phyloP scores from a whole-genome alignment of 2,113 vertebrate genomes.

The Zosterops hypoxanthus region DNA sequence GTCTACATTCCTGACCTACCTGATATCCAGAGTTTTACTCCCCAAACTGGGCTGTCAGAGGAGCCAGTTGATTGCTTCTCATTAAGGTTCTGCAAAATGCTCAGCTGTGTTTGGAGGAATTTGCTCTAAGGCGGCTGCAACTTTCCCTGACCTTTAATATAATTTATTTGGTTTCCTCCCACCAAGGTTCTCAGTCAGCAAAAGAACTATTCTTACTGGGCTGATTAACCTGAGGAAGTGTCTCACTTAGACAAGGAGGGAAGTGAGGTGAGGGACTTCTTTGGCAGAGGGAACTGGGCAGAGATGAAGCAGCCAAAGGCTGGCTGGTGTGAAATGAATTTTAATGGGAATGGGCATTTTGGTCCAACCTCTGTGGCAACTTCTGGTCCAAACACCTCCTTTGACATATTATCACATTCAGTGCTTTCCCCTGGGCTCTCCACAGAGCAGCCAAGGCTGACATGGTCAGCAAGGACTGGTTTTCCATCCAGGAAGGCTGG shows the following conservation, averaged over 20 bases:
- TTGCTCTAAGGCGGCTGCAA: not conserved
- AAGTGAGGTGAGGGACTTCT: not conserved
- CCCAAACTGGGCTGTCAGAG: not conserved
- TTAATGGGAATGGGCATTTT: not conserved
- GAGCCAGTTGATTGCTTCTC: not conserved
- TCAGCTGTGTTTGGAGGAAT: not conserved
- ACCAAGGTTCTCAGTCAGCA: constrained; percentile 33
- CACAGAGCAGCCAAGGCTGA: not conserved
- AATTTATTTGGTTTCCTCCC: constrained; percentile 45
- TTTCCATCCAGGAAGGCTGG: not conserved
- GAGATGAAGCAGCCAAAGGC: not conserved
- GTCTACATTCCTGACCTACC: not conserved
- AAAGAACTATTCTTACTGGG: not conserved
- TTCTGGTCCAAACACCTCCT: not conserved
- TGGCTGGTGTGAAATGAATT: not conserved
- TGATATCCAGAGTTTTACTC: not conserved
- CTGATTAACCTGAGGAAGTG: not conserved
- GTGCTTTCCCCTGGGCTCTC: not conserved
- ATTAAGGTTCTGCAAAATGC: constrained; percentile 7
- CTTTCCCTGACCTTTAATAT: constrained; percentile 41
- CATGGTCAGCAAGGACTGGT: not conserved
- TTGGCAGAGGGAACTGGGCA: not conserved
- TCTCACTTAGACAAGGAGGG: not conserved
- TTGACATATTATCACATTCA: not conserved
- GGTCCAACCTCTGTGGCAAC: not conserved